phyloP scores from a whole-genome alignment of 2,797 vertebrate species.

The Anguilla obscura region DNA sequence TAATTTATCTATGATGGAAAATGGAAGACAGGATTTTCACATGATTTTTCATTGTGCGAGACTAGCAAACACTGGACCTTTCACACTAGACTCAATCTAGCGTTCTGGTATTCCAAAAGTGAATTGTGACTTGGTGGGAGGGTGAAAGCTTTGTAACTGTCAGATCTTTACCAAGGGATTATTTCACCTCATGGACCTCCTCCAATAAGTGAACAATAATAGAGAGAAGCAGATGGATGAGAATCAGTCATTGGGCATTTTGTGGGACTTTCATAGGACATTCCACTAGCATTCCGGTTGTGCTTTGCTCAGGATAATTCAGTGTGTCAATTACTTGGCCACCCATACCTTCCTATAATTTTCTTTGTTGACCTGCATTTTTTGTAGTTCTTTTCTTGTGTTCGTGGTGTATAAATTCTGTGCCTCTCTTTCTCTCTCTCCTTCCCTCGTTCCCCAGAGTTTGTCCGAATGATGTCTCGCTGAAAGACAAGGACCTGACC shows the following conservation, averaged over 20 bases:
- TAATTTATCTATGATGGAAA: neutral
- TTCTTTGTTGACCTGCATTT: neutral
- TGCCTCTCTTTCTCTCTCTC: constrained; percentile 30
- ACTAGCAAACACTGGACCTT: neutral
- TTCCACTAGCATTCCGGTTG: neutral
- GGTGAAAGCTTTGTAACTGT: constrained; percentile 12
- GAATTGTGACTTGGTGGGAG: neutral
- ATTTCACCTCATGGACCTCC: constrained; percentile 5
- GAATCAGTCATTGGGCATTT: neutral
- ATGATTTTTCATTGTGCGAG: neutral
- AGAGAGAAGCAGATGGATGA: neutral
- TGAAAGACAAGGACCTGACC: constrained; percentile 59
- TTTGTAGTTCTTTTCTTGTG: neutral
- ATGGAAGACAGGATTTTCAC: neutral
- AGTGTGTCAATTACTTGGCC: neutral
- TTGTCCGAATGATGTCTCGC: constrained; percentile 97
- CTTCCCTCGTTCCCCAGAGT: constrained; percentile 74
- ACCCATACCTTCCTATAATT: neutral
- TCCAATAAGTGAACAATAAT: neutral
- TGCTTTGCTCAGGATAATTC: neutral
- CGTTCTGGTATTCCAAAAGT: neutral
- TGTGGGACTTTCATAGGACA: neutral
- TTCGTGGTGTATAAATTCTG: constrained; percentile 14
- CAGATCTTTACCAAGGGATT: constrained; percentile 12
- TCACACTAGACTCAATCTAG: neutral